Base-by-base conservation (phyloP, 2,888 invertebrate species). In the Steinernema hermaphroditum region DNA sequence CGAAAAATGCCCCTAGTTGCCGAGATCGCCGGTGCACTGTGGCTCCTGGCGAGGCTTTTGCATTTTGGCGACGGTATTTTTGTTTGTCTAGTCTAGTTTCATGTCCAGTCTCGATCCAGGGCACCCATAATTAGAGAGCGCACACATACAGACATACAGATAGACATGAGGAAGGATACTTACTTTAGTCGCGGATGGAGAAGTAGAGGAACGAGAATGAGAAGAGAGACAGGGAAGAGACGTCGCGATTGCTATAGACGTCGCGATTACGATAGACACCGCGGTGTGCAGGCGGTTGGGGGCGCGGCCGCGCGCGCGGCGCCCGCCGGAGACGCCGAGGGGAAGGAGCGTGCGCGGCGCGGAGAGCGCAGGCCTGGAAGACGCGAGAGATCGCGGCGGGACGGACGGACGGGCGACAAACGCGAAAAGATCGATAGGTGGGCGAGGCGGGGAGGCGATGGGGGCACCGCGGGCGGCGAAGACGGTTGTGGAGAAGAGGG, bases 91-190 rank as follows among this genome's bases (percentile, higher is more conserved):
- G 16, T 46, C 46, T 16, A 46, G 46, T 19, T 16, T 46, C 62
- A 62, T 62, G 29, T 16, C 16, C 16, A 29, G 62, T 62, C 62
- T 22, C 16, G 16, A 19, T 62, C 62, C 62, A 54, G 62, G 62
- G 62, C 62, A 62, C 62, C 37, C 62, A 29, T 62, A 62, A 62
- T 62, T 62, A 62, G 62, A 62, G 29, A 22, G 62, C 62, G 27
- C 29, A 62, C 24, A 50, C 62, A 62, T 24, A 29, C 62, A 62
- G 62, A 62, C 62, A 37, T 37, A 37, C 37, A 37, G 37, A 62
- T 27, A 62, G 62, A 62, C 62, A 32, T 27, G 16, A 32, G 27
- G 32, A 62, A 62, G 62, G 62, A 62, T 22, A 29, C 27, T 29
- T 62, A 29, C 27, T 29, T 62, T 62, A 27, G 46, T 46, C 46